Base-by-base conservation (phyloP, 2,797 vertebrate species). In the Enteromius argenteus region DNA sequence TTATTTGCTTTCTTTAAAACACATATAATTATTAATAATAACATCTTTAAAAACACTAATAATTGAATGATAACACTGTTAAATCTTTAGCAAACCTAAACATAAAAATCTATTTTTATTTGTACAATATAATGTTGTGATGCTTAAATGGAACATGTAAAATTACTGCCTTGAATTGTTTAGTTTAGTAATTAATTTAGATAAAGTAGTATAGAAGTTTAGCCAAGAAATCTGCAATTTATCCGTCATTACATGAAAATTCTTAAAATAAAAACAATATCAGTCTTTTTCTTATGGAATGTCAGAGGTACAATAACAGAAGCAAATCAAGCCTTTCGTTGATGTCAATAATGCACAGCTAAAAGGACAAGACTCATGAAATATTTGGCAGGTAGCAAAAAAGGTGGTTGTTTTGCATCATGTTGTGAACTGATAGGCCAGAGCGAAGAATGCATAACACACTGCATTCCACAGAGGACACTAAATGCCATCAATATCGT, bases 381-480 rank as follows among this genome's bases (percentile, higher is more conserved):
- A n/a, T 35, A 37, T 51, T 62, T 79, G 68, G 27, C 53, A 81
- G 37, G 39, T 15, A 49, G 13, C 37, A 62, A 49, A 74, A 5
- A 76, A 51, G 37, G 49, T 53, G 62, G 3, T 56, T 68, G 73
- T 83, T 83, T 83, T 68, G 14, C 46, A 67, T 66, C 35, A 9
- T 75, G 19, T 42, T 62, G 80, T 23, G 23, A 82, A 30, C 44
- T 66, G 71, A 81, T 81, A 73, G 80, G 7, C 62, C 68, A 30
- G 19, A 21, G 23, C 15, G 5, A 83, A 67, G 46, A 83, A 83
- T 75, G 72, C 71, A 44, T 4, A 77, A 84, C 51, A 62, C 14
- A 0, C 53, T 35, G 14, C 64, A 78, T 78, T 84, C 82, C 66
- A 60, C 19, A 71, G 66, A 84, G 66, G 82, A 78, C 82, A 84